A percentile compares a stretch with the other conserved stretches of the same genome.
phyloP scores from a whole-genome alignment of 2,888 invertebrate genomes.

The Rhaphigaster nebulosa region DNA sequence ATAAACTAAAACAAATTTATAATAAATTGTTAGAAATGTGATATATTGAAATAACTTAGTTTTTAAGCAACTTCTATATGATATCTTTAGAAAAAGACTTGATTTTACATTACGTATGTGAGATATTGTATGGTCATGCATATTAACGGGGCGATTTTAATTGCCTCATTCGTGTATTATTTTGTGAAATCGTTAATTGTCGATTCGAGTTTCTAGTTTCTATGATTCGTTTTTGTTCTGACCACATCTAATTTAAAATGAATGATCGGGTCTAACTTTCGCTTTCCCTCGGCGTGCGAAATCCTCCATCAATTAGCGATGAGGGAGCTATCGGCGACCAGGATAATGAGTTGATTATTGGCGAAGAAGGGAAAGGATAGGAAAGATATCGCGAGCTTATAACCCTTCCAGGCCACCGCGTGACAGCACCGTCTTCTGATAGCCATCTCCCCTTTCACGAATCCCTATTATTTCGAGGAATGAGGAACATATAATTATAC shows the following conservation, averaged over 20 bases:
- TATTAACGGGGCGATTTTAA: background rate
- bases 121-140: too few species aligned
- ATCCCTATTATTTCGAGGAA: slow-evolving; percentile 1
- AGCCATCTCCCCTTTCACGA: background rate
- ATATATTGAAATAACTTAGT: too few species aligned
- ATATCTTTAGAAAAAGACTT: too few species aligned
- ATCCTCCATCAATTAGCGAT: background rate
- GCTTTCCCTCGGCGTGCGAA: background rate
- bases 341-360: background rate
- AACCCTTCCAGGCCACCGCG: background rate
- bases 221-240: background rate
- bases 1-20: too few species aligned
- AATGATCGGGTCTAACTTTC: background rate
- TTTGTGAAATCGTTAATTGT: background rate
- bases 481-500: background rate
- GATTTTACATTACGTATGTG: too few species aligned
- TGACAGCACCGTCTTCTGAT: background rate
- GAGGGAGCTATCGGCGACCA: background rate
- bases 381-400: background rate
- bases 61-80: too few species aligned
- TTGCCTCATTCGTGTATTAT: background rate
- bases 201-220: background rate
- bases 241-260: background rate
- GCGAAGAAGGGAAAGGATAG: background rate
- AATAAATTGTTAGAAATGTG: too few species aligned